Percentiles rank a stretch among this genome's conserved stretches.
Conservation (phyloP, 2,113 vertebrate species). For the Protobothrops flavoviridis region DNA sequence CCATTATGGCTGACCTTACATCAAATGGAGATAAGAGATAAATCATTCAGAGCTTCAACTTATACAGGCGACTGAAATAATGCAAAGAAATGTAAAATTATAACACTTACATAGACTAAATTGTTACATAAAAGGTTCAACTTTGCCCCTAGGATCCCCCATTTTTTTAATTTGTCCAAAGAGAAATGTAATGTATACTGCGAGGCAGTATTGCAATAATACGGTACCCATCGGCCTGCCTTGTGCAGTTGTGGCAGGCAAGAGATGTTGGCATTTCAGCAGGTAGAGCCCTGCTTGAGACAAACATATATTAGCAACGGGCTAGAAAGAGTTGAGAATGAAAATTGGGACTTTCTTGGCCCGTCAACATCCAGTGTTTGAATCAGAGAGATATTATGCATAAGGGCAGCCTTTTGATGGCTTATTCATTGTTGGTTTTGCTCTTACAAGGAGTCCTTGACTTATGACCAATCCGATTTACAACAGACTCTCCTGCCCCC, state of each 20-base stretch:
- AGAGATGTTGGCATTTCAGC: neutral
- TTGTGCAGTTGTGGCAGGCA: neutral
- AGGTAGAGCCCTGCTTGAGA: neutral
- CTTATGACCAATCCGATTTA: neutral
- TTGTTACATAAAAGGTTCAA: neutral
- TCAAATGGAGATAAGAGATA: neutral
- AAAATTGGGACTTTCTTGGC: neutral
- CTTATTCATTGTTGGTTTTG: neutral
- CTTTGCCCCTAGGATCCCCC: neutral
- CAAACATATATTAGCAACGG: neutral
- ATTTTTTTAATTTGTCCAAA: neutral
- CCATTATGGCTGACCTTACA: neutral
- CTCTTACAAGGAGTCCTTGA: neutral
- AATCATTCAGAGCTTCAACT: neutral
- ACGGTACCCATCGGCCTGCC: neutral
- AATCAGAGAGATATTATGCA: neutral
- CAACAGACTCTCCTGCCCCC: neutral
- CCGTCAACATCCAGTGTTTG: neutral
- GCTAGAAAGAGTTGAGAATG: neutral
- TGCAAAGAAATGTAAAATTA: neutral
- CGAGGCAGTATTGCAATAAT: neutral
- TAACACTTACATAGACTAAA: neutral
- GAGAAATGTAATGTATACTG: neutral
- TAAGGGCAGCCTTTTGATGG: neutral
- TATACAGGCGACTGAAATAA: neutral